Base-by-base conservation (phyloP, 2,888 invertebrate genomes). In the Ochropleura leucogaster region DNA sequence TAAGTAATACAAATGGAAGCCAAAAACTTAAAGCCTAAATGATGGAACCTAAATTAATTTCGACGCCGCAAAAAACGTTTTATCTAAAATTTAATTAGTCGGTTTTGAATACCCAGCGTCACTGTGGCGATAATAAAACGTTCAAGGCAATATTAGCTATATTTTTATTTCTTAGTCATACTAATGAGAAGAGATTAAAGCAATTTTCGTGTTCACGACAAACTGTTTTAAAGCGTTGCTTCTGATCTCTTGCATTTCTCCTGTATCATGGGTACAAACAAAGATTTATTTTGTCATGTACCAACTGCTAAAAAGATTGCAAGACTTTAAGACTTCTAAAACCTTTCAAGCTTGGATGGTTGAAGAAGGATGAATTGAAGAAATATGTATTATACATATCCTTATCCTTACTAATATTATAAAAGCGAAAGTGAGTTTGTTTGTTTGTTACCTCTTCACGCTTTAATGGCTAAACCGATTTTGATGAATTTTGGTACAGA, bases 71-170 rank as follows among this genome's bases (percentile, higher is more conserved):
- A 74, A 71, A 77, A 68, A 63, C 77, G 57, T 83, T 77, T 77
- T 72, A 74, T 64, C 62, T 57, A 74, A 77, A 77, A 81, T 49
- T 77, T 80, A 84, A 83, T 83, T 84, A 83, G 68, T 62, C 30
- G 18, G 18, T 57, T 68, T 62, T 68, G 65, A 69, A 72, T 62
- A 53, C 40, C 10, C 1, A 18, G 40, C 68, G 51, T 20, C 68
- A 67, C 30, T 73, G 73, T 63, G 60, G 47, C 47, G 47, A 73
- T 69, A 80, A 83, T 66, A 83, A 59, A 83, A 83, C 53, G 51
- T 64, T 62, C 47, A 49, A 44, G 44, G 73, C 12, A 49, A 78
- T 59, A 46, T 62, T 57, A 60, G 44, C 14, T 65, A 20, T 67
- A 42, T 60, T 47, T n/a, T 47, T 55, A 64, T 12, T 62, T 66